Conservation (phyloP, 1,140 invertebrate species). For the Formica exsecta region DNA sequence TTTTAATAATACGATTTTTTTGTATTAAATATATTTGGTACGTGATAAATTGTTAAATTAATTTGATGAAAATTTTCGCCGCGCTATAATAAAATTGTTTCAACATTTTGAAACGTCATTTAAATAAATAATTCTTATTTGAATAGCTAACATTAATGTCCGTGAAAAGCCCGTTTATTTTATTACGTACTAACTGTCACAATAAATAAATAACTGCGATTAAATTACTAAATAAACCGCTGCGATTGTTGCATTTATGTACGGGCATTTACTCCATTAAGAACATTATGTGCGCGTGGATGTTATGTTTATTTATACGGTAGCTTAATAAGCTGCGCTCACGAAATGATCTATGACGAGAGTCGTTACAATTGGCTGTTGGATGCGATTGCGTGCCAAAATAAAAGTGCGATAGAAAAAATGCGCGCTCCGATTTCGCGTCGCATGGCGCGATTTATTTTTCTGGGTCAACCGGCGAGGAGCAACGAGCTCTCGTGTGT, state of each 20-base stretch:
- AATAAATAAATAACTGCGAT: slow-evolving; percentile 26
- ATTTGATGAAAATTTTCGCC: background rate
- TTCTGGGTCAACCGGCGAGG: slow-evolving; percentile 59
- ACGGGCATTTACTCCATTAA: background rate
- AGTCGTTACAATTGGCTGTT: slow-evolving; percentile 5
- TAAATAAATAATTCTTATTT: background rate
- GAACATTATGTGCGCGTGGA: background rate
- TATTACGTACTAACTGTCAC: background rate
- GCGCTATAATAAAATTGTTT: background rate
- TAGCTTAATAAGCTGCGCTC: slow-evolving; percentile 12
- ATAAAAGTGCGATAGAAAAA: slow-evolving; percentile 41
- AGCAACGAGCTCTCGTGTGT: slow-evolving; percentile 24
- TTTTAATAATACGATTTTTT: background rate
- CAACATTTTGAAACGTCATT: background rate
- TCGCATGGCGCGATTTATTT: slow-evolving; percentile 50
- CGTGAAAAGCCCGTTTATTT: background rate
- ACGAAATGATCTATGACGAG: slow-evolving; percentile 22
- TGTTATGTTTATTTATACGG: slow-evolving; percentile 9
- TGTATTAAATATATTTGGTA: slow-evolving; percentile 2
- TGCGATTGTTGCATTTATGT: background rate
- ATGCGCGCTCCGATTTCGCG: slow-evolving; percentile 13
- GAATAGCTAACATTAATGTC: background rate
- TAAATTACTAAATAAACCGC: background rate
- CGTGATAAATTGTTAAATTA: background rate
- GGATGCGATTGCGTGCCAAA: slow-evolving; percentile 28